These are phyloP conservation scores for Sebastes minor DNA, from an alignment of 2,797 vertebrate genomes.

Conservation along the genomic window DNA sequence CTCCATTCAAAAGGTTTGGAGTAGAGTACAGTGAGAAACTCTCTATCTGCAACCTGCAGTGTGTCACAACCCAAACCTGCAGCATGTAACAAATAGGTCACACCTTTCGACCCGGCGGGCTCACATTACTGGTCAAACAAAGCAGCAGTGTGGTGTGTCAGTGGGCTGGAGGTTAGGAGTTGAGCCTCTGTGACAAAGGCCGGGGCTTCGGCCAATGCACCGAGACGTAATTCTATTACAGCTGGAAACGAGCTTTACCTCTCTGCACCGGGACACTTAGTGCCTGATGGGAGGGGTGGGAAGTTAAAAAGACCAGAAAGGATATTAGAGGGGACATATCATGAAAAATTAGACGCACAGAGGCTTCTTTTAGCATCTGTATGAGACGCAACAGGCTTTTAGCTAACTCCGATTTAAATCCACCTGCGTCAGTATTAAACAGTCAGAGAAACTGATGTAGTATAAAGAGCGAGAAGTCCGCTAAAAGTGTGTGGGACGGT, in stretches of 20 bases:
- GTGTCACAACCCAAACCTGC: slow-evolving; percentile 15
- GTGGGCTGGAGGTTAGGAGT: slow-evolving; percentile 14
- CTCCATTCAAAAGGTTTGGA: not conserved
- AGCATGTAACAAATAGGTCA: slow-evolving; percentile 10
- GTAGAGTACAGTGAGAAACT: not conserved
- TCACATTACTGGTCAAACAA: slow-evolving; percentile 33
- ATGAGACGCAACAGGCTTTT: no score
- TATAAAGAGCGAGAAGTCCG: no score
- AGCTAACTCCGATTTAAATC: no score
- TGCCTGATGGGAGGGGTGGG: slow-evolving; percentile 19
- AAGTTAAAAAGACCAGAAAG: slow-evolving; percentile 14
- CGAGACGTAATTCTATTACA: slow-evolving; percentile 31
- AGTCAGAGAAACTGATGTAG: no score
- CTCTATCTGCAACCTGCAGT: not conserved
- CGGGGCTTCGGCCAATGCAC: not conserved
- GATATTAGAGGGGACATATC: slow-evolving; percentile 12
- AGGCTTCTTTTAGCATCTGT: no score
- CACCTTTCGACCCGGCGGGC: not conserved
- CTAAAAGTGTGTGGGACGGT: no score
- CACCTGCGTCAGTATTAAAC: no score
- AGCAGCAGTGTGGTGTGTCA: slow-evolving; percentile 20
- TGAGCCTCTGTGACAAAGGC: slow-evolving; percentile 28
- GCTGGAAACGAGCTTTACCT: slow-evolving; percentile 14
- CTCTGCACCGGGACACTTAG: slow-evolving; percentile 6
- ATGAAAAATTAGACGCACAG: no score